Base-by-base conservation (phyloP, 2,797 vertebrate genomes). In the Eupleurogrammus muticus region DNA sequence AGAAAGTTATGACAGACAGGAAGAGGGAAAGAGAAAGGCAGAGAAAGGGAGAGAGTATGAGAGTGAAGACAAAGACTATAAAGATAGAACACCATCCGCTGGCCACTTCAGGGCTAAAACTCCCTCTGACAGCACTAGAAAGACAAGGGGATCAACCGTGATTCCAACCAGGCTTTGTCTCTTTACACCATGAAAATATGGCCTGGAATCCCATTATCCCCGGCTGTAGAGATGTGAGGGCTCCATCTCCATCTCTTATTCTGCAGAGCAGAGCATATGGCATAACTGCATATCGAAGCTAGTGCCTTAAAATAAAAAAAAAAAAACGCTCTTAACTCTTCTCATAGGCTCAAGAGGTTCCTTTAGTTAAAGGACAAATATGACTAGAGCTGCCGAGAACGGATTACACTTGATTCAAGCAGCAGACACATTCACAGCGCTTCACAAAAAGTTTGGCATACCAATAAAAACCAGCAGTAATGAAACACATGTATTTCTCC, bases 171-270 rank as follows among this genome's bases (percentile, higher is more conserved):
- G 82, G 84, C 90, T 90, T 91, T 87, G 87, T 89, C 80, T 86
- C 86, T 84, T 81, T 79, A 87, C 68, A 79, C 79, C 48, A 23
- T 79, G 75, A 89, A 90, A 87, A 86, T 88, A 78, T 83, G 84
- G 81, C 77, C 86, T 80, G 71, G 86, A 90, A 90, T 90, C 78
- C 86, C 81, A 89, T 89, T 90, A 89, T 90, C 77, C 77, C 51
- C 6, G 19, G 81, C 77, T 87, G 68, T 62, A 79, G 80, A 83
- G 80, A 82, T 78, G 77, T 35, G 46, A 83, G 40, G 36, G 60
- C 76, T 87, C 50, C 84, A 80, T 80, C 81, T 84, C 77, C 86
- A 86, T 84, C 78, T 89, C 79, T 72, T 81, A 87, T 76, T 78
- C 66, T 50, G 50, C 48, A 16, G 77, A 52, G 34, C 56, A 67